Base-by-base conservation (phyloP, 2,888 invertebrate genomes). In the Cantharis flavilabris region DNA sequence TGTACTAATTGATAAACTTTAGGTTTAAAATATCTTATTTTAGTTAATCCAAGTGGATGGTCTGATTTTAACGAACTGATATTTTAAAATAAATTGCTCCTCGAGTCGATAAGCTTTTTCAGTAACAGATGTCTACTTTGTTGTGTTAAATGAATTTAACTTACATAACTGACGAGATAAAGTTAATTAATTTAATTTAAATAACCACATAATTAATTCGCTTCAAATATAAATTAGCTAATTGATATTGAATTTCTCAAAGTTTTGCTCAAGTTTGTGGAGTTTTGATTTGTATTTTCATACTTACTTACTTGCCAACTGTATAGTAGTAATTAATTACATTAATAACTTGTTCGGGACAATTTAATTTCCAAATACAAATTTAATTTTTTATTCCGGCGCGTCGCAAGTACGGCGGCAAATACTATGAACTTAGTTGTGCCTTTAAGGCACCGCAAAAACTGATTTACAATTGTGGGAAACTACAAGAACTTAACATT, bases 21-120 rank as follows among this genome's bases (percentile, higher is more conserved):
- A 49, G n/a, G 49, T 49, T 67, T 18, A 67, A 67, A 67, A 67
- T 67, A 26, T 23, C 26, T 64, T 67, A 67, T 49, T 49, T 49
- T 49, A 67, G 65, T 67, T 23, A 67, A 67, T 67, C 65, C 26
- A 9, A 67, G 23, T 67, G 65, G 65, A 67, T 67, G 65, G 23
- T 67, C 65, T 67, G 26, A 67, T 67, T 67, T 67, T 67, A 49
- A 49, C 65, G 26, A 67, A 67, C 65, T 67, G 65, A 70, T 33
- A 70, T 70, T 30, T n/a, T 33, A 33, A 49, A 63, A 62, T 71
- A 62, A 28, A 71, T 70, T 70, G 62, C 62, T 33, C 23, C 20
- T 49, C 62, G 70, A 70, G 70, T 18, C 70, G 70, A 70, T 70
- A 70, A 70, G 70, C 70, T 70, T 70, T 70, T 70, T 67, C 65